Conservation (phyloP, 2,113 vertebrate genomes). For the Phalacrocorax brasilianus region DNA sequence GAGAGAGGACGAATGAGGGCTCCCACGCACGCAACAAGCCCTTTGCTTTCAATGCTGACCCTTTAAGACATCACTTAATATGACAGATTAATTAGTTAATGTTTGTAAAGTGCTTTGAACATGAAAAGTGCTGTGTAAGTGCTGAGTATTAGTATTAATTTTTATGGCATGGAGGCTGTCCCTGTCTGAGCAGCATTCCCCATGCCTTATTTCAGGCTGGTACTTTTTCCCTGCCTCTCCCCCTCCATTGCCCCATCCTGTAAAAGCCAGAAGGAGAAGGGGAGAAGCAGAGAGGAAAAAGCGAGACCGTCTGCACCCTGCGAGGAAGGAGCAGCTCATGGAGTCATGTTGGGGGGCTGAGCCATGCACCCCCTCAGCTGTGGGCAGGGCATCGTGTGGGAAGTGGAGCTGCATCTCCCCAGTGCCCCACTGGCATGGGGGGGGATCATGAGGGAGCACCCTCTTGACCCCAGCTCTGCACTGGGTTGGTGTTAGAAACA, state of each 20-base stretch:
- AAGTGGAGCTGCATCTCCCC: not conserved
- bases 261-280: not conserved
- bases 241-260: not conserved
- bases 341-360: accelerated
- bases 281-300: not conserved
- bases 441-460: not conserved
- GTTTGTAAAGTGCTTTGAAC: slow-evolving; percentile 59
- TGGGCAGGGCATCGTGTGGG: accelerated
- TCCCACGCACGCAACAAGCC: not conserved
- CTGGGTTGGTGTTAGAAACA: not conserved
- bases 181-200: not conserved
- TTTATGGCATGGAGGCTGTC: not conserved
- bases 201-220: accelerated
- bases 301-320: not conserved
- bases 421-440: accelerated
- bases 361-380: not conserved
- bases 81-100: slow-evolving; percentile 54
- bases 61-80: slow-evolving; percentile 46
- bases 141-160: slow-evolving; percentile 36
- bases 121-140: slow-evolving; percentile 34
- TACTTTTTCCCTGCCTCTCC: not conserved
- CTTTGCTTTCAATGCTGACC: not conserved
- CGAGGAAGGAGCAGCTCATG: not conserved
- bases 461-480: not conserved
- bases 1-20: not conserved